Base-by-base conservation (phyloP, 2,888 invertebrate species). In the Erebia palarica region DNA sequence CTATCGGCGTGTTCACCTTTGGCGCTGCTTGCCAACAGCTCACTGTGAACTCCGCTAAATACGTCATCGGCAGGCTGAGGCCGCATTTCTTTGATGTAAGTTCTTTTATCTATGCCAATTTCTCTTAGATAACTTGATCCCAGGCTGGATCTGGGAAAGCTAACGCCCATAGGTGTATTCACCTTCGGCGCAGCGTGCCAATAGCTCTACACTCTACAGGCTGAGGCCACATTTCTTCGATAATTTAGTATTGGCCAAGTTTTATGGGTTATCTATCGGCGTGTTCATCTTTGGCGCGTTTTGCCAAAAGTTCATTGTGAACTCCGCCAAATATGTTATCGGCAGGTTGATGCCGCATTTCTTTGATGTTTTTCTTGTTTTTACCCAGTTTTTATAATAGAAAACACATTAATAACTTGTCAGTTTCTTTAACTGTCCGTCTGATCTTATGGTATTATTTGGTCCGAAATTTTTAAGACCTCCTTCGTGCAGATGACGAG, bases 341-440 rank as follows among this genome's bases (percentile, higher is more conserved):
- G 98, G 98, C 4, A 94, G 98, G 73, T 90, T 98, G 71, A 90
- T 98, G 69, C 98, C 98, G 0, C 97, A 98, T 86, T 98, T 98
- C 86, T 94, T 96, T 83, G 16, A 61, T 47, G 47, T 55, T 36
- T 14, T 11, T 59, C 14, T 10, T 44, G 2, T 4, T 27, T 27
- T 2, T 27, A 3, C 2, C 27, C 27, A 27, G 27, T 27, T 4
- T 27, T 27, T 27, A 4, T 27, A 27, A 27, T 2, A 27, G 4
- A 27, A 27, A 2, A 3, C 4, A 2, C 27, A 27, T 27, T 1
- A 3, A 27, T 27, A 27, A 27, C 27, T 27, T 27, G 2, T 4
- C 27, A 0, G 2, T 27, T 4, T 4, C 4, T 4, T 0, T 27
- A 27, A 27, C 27, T 27, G 27, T 27, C 2, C 27, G 27, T 27